These are phyloP conservation scores for Odocoileus virginianus DNA, from an alignment of 2,113 vertebrate species.

Conservation along the genomic window DNA sequence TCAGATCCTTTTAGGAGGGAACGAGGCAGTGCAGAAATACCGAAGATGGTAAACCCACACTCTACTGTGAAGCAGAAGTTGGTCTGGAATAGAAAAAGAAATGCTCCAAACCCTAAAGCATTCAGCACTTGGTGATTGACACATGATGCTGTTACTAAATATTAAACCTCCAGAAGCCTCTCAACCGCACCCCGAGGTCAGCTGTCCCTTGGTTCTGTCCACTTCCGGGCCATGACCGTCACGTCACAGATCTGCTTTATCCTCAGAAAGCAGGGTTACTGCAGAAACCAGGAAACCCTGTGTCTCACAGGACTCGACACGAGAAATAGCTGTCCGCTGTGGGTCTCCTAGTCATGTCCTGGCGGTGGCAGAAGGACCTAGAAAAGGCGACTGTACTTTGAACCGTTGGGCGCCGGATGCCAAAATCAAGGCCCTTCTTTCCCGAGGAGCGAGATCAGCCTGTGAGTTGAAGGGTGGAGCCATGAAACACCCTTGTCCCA, in stretches of 20 bases:
- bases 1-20: neutral
- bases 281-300: rapidly evolving
- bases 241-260: neutral
- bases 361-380: neutral
- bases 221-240: neutral
- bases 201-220: neutral
- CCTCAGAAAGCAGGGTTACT: neutral
- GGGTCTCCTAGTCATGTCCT: neutral
- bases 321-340: neutral
- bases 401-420: neutral
- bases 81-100: neutral
- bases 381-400: neutral
- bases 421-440: neutral
- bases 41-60: neutral
- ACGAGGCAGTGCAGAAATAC: neutral
- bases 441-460: neutral
- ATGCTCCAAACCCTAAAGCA: neutral
- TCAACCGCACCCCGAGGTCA: neutral
- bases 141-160: neutral
- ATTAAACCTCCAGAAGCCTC: neutral
- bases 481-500: neutral
- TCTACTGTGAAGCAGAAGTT: neutral
- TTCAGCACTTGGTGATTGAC: neutral
- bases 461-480: neutral
- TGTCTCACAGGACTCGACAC: neutral